Conservation (phyloP, 2,113 vertebrate genomes). For the Dipodomys spectabilis region DNA sequence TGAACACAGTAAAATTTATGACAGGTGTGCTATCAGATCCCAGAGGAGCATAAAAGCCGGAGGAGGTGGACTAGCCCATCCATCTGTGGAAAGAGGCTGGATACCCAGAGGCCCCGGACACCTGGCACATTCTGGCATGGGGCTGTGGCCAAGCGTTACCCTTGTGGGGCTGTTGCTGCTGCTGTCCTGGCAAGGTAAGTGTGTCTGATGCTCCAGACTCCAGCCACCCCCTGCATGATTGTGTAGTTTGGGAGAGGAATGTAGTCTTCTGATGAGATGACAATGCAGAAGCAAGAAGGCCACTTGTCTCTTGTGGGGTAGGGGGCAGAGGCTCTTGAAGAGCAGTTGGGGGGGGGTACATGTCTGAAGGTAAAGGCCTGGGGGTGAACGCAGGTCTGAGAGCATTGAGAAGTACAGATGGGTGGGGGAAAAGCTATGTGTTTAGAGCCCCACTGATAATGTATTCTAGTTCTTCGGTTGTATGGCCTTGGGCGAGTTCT, state of each 20-base stretch:
- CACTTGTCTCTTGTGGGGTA: background rate
- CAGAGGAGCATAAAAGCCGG: slow-evolving; percentile 64
- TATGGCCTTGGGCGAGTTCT: background rate
- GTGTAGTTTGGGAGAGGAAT: background rate
- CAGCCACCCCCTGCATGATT: fast-evolving
- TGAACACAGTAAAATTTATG: slow-evolving; percentile 73
- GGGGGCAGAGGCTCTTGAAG: background rate
- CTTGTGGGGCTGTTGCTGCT: slow-evolving; percentile 49
- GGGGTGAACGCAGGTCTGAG: background rate
- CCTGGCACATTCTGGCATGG: slow-evolving; percentile 29
- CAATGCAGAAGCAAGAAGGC: no score
- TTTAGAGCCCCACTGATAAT: background rate
- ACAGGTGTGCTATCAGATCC: slow-evolving; percentile 40
- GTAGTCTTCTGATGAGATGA: background rate
- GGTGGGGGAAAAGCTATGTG: background rate
- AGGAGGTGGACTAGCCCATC: background rate
- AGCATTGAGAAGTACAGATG: fast-evolving
- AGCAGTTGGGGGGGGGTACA: background rate
- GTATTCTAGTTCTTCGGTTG: background rate
- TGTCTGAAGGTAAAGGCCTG: background rate
- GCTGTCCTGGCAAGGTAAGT: slow-evolving; percentile 69
- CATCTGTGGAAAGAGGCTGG: background rate
- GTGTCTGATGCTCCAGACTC: background rate
- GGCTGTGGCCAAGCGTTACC: fast-evolving
- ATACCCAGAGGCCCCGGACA: background rate